Evolutionary conservation across 1,140 invertebrate species (phyloP).

Genomic region (Melipona quadrifasciata): DNA sequence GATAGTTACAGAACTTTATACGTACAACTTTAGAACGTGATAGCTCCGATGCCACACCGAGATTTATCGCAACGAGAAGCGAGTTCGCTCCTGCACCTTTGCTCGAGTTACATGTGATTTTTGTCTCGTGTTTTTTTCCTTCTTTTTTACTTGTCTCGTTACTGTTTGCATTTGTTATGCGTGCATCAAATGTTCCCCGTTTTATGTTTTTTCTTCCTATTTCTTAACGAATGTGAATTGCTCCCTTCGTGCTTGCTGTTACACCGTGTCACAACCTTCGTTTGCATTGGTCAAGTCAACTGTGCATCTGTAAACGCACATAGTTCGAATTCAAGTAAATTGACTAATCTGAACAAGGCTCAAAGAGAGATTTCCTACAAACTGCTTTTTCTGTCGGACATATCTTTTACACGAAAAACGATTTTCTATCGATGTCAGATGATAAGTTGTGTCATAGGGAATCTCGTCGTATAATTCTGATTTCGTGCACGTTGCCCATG

Average conservation of each 20-base stretch:
- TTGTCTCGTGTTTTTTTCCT: neutral
- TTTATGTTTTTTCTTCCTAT: neutral
- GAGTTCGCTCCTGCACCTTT: neutral
- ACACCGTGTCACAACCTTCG: neutral
- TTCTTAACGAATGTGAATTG: neutral
- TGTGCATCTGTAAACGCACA: too few relatives aligned
- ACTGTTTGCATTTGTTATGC: conserved; percentile 17
- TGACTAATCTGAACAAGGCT: neutral
- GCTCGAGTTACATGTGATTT: conserved; percentile 20
- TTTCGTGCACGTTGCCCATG: conserved; percentile 5
- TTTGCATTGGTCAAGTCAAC: neutral
- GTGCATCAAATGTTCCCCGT: neutral
- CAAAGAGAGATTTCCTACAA: neutral
- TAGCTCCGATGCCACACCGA: too few relatives aligned
- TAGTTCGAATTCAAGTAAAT: neutral
- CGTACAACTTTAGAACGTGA: neutral
- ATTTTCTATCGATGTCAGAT: too few relatives aligned
- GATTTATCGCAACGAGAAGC: neutral
- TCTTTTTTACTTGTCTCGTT: neutral
- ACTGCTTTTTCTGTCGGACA: neutral
- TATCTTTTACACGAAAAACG: too few relatives aligned
- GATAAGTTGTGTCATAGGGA: neutral
- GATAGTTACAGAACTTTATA: neutral
- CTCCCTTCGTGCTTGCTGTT: neutral
- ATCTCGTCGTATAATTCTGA: neutral